These are phyloP conservation scores for Rotaria socialis DNA, from an alignment of 2,888 invertebrate species.

Conservation along the genomic window DNA sequence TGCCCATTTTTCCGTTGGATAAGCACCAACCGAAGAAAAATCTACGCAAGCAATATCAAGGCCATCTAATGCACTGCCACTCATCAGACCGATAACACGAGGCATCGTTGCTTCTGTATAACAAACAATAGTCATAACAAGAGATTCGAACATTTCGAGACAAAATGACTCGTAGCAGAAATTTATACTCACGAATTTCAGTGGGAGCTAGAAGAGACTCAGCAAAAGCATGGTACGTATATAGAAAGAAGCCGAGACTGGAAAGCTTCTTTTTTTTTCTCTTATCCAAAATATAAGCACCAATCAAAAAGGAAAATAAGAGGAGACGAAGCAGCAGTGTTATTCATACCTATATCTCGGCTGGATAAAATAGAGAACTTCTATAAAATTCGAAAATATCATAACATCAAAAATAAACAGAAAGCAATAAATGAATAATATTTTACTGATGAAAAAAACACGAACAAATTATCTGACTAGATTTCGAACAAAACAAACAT, in stretches of 20 bases:
- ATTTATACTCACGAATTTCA: too few relatives aligned
- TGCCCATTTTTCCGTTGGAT: constrained; percentile 49
- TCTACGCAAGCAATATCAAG: constrained; percentile 52
- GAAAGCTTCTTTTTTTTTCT: too few relatives aligned
- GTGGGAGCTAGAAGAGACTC: too few relatives aligned
- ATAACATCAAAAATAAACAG: not conserved
- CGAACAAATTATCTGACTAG: not conserved
- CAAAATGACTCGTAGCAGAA: too few relatives aligned
- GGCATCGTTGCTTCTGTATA: not conserved
- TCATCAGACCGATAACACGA: constrained; percentile 52
- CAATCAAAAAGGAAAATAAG: too few relatives aligned
- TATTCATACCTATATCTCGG: not conserved
- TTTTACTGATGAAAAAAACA: not conserved
- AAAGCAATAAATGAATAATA: not conserved
- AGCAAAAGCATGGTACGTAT: too few relatives aligned
- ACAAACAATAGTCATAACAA: not conserved
- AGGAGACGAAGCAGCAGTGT: too few relatives aligned
- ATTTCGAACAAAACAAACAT: constrained; percentile 21
- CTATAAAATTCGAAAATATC: not conserved
- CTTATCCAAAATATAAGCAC: too few relatives aligned
- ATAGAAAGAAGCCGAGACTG: too few relatives aligned
- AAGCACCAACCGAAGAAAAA: not conserved
- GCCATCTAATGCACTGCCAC: constrained; percentile 55
- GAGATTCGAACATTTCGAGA: too few relatives aligned
- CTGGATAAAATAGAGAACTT: not conserved